phyloP scores from a whole-genome alignment of 2,113 vertebrate genomes.

The Bubalus kerabau region DNA sequence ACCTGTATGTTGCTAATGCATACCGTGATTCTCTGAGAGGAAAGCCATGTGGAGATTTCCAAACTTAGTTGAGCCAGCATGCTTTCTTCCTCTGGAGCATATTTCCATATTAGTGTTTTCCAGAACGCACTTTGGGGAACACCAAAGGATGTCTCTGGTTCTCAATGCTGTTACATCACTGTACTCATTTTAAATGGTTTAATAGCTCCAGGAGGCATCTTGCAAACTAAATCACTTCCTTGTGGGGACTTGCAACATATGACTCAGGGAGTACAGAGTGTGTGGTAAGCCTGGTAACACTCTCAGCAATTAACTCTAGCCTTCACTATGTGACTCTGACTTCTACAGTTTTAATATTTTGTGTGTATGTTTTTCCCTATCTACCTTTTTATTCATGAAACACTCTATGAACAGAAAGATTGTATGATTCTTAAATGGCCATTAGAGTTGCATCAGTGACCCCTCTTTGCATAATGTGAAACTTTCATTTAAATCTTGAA shows the following conservation, averaged over 20 bases:
- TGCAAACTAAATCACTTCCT: neutral
- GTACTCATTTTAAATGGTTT: neutral
- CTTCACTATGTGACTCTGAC: slow-evolving; percentile 18
- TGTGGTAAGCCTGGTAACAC: neutral
- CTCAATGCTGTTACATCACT: neutral
- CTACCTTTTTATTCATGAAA: slow-evolving; percentile 13
- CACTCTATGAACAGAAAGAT: neutral
- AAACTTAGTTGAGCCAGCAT: neutral
- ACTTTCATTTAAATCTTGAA: slow-evolving; percentile 20
- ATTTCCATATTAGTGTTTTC: neutral
- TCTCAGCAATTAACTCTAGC: neutral
- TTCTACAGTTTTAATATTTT: slow-evolving; percentile 7
- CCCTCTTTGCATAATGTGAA: neutral
- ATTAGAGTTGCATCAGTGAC: neutral
- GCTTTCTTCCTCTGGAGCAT: neutral
- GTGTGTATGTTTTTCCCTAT: neutral
- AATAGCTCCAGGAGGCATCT: neutral
- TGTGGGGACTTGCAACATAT: neutral
- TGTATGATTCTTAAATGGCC: neutral
- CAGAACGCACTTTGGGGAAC: neutral
- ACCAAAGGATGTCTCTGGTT: neutral
- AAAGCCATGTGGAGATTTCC: neutral
- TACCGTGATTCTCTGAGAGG: neutral
- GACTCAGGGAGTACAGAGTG: neutral
- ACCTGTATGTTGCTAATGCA: neutral